A percentile compares a stretch with the other conserved stretches of the same genome.
Evolutionary conservation across 2,888 invertebrate species (phyloP).

Genomic region (Drepana falcataria): DNA sequence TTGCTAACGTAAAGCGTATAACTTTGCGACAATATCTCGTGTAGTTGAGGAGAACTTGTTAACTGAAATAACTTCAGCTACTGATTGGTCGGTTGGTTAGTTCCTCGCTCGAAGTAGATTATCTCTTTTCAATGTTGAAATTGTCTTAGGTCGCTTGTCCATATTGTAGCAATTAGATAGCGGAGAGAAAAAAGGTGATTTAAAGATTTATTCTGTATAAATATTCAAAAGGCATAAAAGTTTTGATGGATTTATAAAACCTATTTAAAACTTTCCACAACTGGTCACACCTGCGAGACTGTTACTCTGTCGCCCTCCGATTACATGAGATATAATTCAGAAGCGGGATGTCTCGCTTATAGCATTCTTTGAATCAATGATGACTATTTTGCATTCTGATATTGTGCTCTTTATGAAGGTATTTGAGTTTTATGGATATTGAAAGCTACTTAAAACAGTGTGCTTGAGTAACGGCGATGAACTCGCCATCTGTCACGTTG

Average conservation of each 20-base stretch:
- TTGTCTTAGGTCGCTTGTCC: slow-evolving; percentile 6
- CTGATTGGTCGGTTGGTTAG: slow-evolving; percentile 15
- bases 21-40: slow-evolving; percentile 25
- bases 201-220: slow-evolving; percentile 21
- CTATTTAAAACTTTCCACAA: slow-evolving; percentile 48
- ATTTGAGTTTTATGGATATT: too few relatives aligned
- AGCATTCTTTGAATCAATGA: background rate
- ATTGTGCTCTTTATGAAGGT: too few relatives aligned
- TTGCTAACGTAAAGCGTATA: slow-evolving; percentile 14
- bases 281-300: slow-evolving; percentile 45
- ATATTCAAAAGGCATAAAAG: slow-evolving; percentile 55
- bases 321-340: slow-evolving; percentile 1
- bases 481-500: too few relatives aligned
- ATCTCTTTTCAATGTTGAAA: slow-evolving; percentile 7
- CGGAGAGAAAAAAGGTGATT: slow-evolving; percentile 11
- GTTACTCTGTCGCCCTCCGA: slow-evolving; percentile 21
- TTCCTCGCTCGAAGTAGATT: background rate
- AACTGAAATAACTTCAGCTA: slow-evolving; percentile 25
- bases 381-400: too few relatives aligned
- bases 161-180: slow-evolving; percentile 11
- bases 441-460: too few relatives aligned
- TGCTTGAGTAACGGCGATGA: too few relatives aligned
- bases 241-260: slow-evolving; percentile 57
- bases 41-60: slow-evolving; percentile 24
- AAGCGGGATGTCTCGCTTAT: background rate